phyloP scores from a whole-genome alignment of 2,797 vertebrate genomes.

The Phoxinus dragarum region DNA sequence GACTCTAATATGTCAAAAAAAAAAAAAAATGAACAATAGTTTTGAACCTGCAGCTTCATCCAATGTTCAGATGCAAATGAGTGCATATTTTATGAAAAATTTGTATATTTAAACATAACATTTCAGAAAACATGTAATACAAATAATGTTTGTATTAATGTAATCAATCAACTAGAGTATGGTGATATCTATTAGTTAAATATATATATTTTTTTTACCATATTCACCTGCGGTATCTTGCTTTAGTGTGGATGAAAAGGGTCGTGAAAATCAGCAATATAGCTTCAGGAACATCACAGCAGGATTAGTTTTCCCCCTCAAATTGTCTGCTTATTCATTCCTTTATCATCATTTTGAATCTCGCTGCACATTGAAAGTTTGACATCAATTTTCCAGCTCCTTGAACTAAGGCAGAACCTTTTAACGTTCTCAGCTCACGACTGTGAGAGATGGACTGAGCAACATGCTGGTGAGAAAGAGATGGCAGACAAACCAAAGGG shows the following conservation, averaged over 20 bases:
- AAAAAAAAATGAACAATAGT: too few relatives aligned
- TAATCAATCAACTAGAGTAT: neutral
- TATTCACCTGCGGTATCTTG: neutral
- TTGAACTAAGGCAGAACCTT: constrained; percentile 42
- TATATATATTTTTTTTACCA: neutral
- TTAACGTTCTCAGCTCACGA: constrained; percentile 26
- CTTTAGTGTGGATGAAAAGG: neutral
- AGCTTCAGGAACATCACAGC: constrained; percentile 22
- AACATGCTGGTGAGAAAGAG: constrained; percentile 5
- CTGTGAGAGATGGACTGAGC: constrained; percentile 18
- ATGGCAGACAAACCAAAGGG: constrained; percentile 19
- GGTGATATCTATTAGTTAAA: too few relatives aligned
- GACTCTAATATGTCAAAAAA: neutral
- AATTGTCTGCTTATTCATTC: constrained; percentile 6
- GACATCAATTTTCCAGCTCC: constrained; percentile 51
- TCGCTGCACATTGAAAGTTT: constrained; percentile 38
- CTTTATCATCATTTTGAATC: constrained; percentile 38
- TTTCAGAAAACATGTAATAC: neutral
- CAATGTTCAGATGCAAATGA: neutral
- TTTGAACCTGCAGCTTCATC: neutral
- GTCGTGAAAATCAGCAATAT: neutral
- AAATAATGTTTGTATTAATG: neutral
- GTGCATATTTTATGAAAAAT: neutral
- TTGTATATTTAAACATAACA: neutral
- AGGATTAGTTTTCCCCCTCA: neutral